Percentiles rank a stretch among this genome's conserved stretches.
Evolutionary conservation across 2,888 invertebrate genomes (phyloP).

Genomic region (Phortica magna): DNA sequence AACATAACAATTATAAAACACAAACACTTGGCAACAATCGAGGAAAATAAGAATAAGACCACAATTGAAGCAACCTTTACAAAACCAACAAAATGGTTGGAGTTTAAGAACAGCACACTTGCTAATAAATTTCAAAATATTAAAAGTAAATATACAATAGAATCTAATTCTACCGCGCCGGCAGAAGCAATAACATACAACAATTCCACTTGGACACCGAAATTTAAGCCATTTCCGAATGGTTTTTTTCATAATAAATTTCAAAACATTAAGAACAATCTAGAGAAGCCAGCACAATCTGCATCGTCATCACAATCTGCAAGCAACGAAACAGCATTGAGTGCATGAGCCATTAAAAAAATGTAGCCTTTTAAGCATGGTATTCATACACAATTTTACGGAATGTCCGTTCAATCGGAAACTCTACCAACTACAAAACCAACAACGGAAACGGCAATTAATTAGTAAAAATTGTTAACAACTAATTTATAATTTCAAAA

Average conservation of each 20-base stretch:
- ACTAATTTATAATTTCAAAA: too few species aligned
- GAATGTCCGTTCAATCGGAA: background rate
- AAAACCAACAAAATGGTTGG: background rate
- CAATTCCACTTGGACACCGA: too few species aligned
- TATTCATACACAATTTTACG: too few species aligned
- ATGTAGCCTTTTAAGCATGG: too few species aligned
- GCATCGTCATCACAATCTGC: too few species aligned
- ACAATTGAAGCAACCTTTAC: background rate
- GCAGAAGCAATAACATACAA: too few species aligned
- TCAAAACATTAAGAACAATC: too few species aligned
- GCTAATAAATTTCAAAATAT: background rate
- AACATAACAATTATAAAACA: background rate
- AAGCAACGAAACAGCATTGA: too few species aligned
- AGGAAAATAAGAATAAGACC: background rate
- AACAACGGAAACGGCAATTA: slow-evolving; percentile 7
- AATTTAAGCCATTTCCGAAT: too few species aligned
- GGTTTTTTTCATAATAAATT: too few species aligned
- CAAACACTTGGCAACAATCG: background rate
- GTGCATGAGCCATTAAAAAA: background rate
- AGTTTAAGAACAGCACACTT: background rate
- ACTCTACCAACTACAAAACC: background rate
- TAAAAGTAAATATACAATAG: background rate
- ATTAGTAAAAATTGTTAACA: background rate
- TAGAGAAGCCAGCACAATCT: too few species aligned
- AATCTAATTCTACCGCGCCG: too few species aligned